Percentiles rank a stretch among this genome's conserved stretches.
Conservation (phyloP, 2,888 invertebrate genomes). For the Cheilosia soror region DNA sequence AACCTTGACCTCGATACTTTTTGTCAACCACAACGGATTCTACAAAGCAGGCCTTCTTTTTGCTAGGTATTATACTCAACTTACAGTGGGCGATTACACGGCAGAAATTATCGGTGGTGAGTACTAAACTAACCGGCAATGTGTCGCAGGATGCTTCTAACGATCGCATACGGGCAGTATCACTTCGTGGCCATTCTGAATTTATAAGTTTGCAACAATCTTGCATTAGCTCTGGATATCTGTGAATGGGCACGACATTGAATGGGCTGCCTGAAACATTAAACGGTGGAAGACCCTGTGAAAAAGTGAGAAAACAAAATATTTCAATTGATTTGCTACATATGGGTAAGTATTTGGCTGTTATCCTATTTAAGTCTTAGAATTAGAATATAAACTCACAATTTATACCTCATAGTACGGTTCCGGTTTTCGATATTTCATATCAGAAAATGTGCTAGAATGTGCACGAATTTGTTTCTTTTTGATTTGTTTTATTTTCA, state of each 20-base stretch:
- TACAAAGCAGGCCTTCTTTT: constrained; percentile 89
- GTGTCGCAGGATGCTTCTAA: constrained; percentile 89
- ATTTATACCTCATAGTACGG: constrained; percentile 82
- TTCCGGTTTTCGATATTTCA: constrained; percentile 82
- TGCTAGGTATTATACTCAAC: constrained; percentile 89
- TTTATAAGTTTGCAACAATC: constrained; percentile 91
- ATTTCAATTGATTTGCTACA: neutral
- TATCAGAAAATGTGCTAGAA: constrained; percentile 76
- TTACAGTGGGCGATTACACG: constrained; percentile 92
- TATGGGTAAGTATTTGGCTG: neutral
- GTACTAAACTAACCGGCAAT: constrained; percentile 89
- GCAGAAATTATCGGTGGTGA: constrained; percentile 85
- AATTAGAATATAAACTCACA: constrained; percentile 60
- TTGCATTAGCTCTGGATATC: constrained; percentile 88
- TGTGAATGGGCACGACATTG: constrained; percentile 88
- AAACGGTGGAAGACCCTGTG: constrained; percentile 83
- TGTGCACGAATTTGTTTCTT: constrained; percentile 26
- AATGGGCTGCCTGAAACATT: constrained; percentile 83
- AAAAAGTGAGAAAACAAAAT: constrained; percentile 35
- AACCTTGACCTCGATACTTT: constrained; percentile 89
- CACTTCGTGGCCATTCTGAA: constrained; percentile 94
- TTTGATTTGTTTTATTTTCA: constrained; percentile 21
- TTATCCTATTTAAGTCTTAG: neutral
- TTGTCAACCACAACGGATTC: constrained; percentile 92
- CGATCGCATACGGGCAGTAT: constrained; percentile 90